A percentile compares a stretch with the other conserved stretches of the same genome.
Evolutionary conservation across 2,888 invertebrate genomes (phyloP).

Genomic region (Drosophila macrothrix): DNA sequence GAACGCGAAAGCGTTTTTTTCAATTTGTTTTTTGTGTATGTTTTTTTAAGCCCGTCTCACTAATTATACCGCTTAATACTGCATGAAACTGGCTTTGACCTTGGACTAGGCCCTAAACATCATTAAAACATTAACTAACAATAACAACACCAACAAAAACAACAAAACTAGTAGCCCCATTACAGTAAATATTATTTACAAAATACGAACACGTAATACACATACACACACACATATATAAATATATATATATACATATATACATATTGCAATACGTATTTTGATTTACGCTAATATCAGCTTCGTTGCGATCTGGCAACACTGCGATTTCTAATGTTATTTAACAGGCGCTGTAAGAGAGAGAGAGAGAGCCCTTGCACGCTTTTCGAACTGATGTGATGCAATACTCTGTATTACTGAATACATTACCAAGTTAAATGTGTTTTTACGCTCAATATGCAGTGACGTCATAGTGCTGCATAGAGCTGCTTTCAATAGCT

Average conservation of each 20-base stretch:
- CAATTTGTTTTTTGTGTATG: slow-evolving; percentile 5
- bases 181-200: slow-evolving; percentile 23
- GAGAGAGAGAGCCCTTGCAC: background rate
- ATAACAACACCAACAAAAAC: slow-evolving; percentile 15
- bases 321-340: slow-evolving; percentile 1
- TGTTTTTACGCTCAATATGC: background rate
- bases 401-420: background rate
- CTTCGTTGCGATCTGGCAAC: slow-evolving; percentile 2
- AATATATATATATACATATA: no score
- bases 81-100: slow-evolving; percentile 63
- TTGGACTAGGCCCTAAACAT: slow-evolving; percentile 51
- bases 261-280: background rate
- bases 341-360: background rate
- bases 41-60: slow-evolving; percentile 45
- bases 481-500: background rate
- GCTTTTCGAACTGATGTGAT: background rate
- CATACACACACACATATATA: background rate
- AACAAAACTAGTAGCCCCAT: slow-evolving; percentile 5
- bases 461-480: slow-evolving; percentile 5
- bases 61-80: slow-evolving; percentile 66
- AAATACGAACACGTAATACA: slow-evolving; percentile 1
- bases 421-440: background rate
- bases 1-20: slow-evolving; percentile 62
- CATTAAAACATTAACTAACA: slow-evolving; percentile 26
- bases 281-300: background rate